Evolutionary conservation across 2,888 invertebrate genomes (phyloP).

Genomic region (Epistrophe grossulariae): DNA sequence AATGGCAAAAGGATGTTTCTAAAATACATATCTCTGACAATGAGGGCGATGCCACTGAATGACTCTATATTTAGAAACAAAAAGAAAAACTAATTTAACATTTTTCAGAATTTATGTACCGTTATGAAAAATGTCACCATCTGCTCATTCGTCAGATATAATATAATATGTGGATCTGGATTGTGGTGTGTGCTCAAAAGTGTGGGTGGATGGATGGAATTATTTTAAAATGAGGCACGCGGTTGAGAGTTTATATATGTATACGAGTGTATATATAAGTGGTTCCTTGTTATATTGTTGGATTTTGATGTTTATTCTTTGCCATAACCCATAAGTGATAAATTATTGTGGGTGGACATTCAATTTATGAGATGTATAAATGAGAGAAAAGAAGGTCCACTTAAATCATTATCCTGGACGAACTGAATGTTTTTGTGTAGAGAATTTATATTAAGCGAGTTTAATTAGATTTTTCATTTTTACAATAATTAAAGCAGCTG

Average conservation of each 20-base stretch:
- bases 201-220: constrained; percentile 51
- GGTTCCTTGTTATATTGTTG: constrained; percentile 35
- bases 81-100: constrained; percentile 71
- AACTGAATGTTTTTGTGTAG: neutral
- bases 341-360: constrained; percentile 71
- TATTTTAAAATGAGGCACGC: constrained; percentile 42
- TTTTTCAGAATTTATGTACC: constrained; percentile 75
- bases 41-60: constrained; percentile 16
- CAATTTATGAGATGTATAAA: constrained; percentile 23
- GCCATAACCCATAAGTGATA: constrained; percentile 67
- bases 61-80: constrained; percentile 70
- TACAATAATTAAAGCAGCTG: constrained; percentile 15
- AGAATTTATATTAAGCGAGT: neutral
- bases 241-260: neutral
- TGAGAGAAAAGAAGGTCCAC: constrained; percentile 12
- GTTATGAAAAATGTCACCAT: constrained; percentile 74
- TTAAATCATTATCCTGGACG: constrained; percentile 38
- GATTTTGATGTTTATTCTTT: constrained; percentile 48
- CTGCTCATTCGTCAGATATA: constrained; percentile 22
- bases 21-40: constrained; percentile 28
- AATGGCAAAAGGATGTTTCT: constrained; percentile 68
- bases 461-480: constrained; percentile 23
- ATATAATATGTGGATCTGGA: neutral
- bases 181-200: constrained; percentile 5
- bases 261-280: neutral